Conservation (phyloP, 2,113 vertebrate genomes). For the Rhinoderma darwinii region DNA sequence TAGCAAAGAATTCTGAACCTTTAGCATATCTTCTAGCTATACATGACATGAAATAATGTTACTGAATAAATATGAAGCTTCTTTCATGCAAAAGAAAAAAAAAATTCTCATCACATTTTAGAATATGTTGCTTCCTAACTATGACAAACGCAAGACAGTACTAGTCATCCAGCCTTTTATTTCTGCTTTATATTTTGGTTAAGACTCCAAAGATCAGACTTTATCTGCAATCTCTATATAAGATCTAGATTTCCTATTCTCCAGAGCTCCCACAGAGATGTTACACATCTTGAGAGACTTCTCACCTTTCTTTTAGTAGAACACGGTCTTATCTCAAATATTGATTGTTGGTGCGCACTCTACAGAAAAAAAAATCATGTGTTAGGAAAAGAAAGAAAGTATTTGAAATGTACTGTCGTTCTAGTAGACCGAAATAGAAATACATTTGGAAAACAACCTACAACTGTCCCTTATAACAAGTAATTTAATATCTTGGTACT, state of each 20-base stretch:
- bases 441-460: background rate
- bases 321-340: constrained; percentile 26
- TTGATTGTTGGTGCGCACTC: constrained; percentile 15
- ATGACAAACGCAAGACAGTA: background rate
- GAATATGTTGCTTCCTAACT: background rate
- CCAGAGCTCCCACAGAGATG: constrained; percentile 23
- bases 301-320: constrained; percentile 27
- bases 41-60: too few relatives aligned
- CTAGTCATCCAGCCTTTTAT: background rate
- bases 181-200: background rate
- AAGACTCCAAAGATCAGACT: background rate
- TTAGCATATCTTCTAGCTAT: too few relatives aligned
- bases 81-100: too few relatives aligned
- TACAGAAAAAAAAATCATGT: constrained; percentile 26
- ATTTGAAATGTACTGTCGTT: background rate
- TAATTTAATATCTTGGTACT: background rate
- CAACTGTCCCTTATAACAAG: too few relatives aligned
- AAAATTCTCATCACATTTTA: too few relatives aligned
- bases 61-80: too few relatives aligned
- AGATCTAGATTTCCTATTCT: constrained; percentile 14
- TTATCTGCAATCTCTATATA: constrained; percentile 3
- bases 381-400: background rate
- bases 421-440: background rate
- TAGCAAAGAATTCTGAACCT: too few relatives aligned
- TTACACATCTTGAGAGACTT: constrained; percentile 39